These are phyloP conservation scores for Anisognathus igniventris DNA, from an alignment of 2,797 vertebrate genomes.

Conservation along the genomic window DNA sequence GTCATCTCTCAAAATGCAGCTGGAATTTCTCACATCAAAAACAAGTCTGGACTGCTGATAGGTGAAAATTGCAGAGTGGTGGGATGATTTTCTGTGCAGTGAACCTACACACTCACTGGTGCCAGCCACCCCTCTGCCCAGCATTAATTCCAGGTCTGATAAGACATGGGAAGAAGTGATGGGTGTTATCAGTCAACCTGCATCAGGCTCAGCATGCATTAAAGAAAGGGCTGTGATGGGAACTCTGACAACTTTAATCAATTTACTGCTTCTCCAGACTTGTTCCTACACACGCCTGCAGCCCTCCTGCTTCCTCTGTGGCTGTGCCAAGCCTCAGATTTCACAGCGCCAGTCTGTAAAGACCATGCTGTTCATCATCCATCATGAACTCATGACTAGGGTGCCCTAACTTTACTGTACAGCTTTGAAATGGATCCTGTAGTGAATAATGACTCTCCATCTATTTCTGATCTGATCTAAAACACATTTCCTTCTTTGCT, in stretches of 20 bases:
- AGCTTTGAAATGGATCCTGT: constrained; percentile 47
- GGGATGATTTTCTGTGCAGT: neutral
- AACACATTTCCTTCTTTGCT: constrained; percentile 30
- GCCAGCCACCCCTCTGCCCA: neutral
- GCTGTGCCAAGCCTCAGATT: constrained; percentile 54
- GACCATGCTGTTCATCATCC: constrained; percentile 48
- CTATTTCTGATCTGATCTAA: constrained; percentile 51
- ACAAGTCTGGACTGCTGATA: constrained; percentile 1
- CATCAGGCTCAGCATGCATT: neutral
- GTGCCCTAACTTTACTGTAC: constrained; percentile 1
- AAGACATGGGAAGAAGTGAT: neutral
- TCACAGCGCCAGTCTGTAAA: constrained; percentile 16
- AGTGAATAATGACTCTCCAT: constrained; percentile 1
- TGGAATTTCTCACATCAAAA: constrained; percentile 27
- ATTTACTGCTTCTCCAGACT: constrained; percentile 31
- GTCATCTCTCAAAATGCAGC: constrained; percentile 28
- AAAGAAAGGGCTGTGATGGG: neutral
- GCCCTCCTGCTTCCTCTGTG: constrained; percentile 44
- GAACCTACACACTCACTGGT: neutral
- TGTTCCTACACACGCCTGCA: constrained; percentile 31
- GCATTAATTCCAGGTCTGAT: neutral
- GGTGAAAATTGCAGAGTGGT: neutral
- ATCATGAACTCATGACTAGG: constrained; percentile 16
- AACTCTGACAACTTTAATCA: constrained; percentile 56
- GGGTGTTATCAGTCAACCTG: constrained; percentile 13